Conservation (phyloP, 2,888 invertebrate genomes). For the Parnassius mnemosyne region DNA sequence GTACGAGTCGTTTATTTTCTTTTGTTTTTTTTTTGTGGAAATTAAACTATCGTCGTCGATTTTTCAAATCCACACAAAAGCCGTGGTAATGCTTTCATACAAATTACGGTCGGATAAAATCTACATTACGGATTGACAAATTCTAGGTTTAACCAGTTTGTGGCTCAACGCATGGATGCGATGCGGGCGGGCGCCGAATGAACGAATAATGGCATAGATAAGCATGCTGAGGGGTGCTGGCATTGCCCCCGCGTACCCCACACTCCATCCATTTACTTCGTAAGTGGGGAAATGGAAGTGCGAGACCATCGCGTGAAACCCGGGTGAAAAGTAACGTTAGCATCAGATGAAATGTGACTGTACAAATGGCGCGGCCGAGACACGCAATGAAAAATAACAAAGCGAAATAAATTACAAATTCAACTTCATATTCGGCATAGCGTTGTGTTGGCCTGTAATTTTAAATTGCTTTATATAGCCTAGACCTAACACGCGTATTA, state of each 20-base stretch:
- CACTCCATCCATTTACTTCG: constrained; percentile 13
- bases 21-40: constrained; percentile 9
- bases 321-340: constrained; percentile 36
- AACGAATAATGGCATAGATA: constrained; percentile 47
- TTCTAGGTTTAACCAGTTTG: constrained; percentile 42
- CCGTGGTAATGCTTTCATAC: constrained; percentile 28
- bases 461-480: constrained; percentile 1
- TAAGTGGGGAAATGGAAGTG: constrained; percentile 27
- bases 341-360: constrained; percentile 46
- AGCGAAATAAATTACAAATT: constrained; percentile 56
- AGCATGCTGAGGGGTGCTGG: constrained; percentile 34
- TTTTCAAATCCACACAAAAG: constrained; percentile 25
- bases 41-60: constrained; percentile 17
- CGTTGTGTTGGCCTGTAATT: constrained; percentile 23
- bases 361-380: constrained; percentile 47
- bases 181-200: constrained; percentile 43
- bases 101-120: constrained; percentile 40
- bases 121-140: constrained; percentile 45
- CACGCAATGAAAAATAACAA: constrained; percentile 57
- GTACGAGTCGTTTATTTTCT: not conserved
- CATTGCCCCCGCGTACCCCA: constrained; percentile 4
- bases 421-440: constrained; percentile 40
- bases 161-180: constrained; percentile 37
- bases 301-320: constrained; percentile 38
- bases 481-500: no score